A percentile compares a stretch with the other conserved stretches of the same genome.
phyloP scores from a whole-genome alignment of 2,888 invertebrate species.

The Clistopyga incitator region DNA sequence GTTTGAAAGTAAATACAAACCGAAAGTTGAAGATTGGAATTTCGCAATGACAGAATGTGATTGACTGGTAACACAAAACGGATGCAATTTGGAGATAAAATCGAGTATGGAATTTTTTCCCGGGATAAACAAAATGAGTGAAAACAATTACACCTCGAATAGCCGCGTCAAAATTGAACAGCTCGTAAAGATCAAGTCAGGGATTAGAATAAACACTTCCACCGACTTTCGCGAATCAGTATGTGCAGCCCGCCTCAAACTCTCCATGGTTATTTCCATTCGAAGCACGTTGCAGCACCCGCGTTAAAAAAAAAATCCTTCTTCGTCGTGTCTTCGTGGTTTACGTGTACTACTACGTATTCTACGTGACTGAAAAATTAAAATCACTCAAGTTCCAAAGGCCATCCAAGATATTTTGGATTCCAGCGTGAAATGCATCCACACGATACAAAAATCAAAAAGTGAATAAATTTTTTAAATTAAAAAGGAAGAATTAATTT shows the following conservation, averaged over 20 bases:
- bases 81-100: background rate
- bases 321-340: conserved; percentile 9
- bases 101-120: background rate
- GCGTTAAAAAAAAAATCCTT: conserved; percentile 44
- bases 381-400: background rate
- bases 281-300: conserved; percentile 53
- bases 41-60: background rate
- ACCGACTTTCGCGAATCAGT: conserved; percentile 48
- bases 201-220: conserved; percentile 45
- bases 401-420: background rate
- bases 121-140: background rate
- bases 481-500: too few species aligned
- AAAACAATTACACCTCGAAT: background rate
- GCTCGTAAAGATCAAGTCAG: conserved; percentile 18
- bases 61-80: background rate
- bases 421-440: conserved; percentile 13
- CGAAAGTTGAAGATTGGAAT: background rate
- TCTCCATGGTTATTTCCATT: conserved; percentile 46
- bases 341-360: conserved; percentile 1
- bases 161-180: conserved; percentile 37
- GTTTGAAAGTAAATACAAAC: background rate
- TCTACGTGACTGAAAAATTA: conserved; percentile 35
- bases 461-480: too few species aligned
- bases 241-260: conserved; percentile 40
- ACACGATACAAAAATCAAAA: background rate